These are phyloP conservation scores for Microtus richardsoni DNA, from an alignment of 2,113 vertebrate genomes.

Conservation along the genomic window DNA sequence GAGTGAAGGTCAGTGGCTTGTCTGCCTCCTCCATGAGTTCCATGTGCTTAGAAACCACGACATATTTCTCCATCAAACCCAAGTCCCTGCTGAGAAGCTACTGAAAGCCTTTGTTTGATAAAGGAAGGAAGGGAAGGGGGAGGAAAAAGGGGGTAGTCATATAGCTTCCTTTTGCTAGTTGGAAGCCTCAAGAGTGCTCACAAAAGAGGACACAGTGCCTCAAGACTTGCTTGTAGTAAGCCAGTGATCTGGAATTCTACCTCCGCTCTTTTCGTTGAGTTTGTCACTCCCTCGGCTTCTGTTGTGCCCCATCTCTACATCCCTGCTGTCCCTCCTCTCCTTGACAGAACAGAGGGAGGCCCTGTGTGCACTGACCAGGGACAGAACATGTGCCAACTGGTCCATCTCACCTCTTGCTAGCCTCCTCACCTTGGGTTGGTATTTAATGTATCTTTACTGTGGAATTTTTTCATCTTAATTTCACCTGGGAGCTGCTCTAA, in stretches of 20 bases:
- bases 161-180: background rate
- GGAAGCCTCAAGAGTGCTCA: background rate
- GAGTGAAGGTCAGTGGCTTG: background rate
- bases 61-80: background rate
- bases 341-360: background rate
- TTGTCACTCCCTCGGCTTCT: background rate
- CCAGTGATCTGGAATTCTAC: background rate
- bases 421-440: background rate
- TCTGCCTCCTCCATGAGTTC: conserved; percentile 27
- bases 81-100: background rate
- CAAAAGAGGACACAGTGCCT: background rate
- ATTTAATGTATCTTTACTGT: background rate
- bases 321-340: background rate
- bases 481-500: background rate
- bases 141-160: background rate
- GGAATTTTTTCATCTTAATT: background rate
- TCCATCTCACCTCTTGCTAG: background rate
- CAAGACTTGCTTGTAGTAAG: background rate
- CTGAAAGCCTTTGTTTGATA: background rate
- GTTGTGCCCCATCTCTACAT: background rate
- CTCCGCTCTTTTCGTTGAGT: background rate
- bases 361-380: too few species aligned
- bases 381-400: background rate
- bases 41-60: background rate
- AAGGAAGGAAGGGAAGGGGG: background rate